Conservation (phyloP, 1,140 invertebrate genomes). For the Achroia grisella region DNA sequence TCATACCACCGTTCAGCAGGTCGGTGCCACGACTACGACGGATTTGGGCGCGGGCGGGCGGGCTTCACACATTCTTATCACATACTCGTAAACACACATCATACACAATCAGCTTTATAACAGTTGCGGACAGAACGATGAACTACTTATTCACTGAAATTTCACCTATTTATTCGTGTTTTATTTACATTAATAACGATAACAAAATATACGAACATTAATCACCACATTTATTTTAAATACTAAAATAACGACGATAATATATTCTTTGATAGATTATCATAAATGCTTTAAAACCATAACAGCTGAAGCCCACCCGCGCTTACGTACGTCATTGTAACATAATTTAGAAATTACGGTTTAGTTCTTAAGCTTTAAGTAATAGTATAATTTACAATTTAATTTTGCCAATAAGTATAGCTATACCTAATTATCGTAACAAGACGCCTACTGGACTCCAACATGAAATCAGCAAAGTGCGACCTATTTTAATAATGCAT, state of each 20-base stretch:
- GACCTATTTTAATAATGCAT: slow-evolving; percentile 1
- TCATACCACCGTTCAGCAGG: slow-evolving; percentile 91
- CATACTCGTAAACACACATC: slow-evolving; percentile 21
- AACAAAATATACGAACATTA: slow-evolving; percentile 14
- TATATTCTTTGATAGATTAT: not conserved
- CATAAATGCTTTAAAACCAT: slow-evolving; percentile 4
- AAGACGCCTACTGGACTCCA: not conserved
- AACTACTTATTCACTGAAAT: slow-evolving; percentile 3
- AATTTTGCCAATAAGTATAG: not conserved
- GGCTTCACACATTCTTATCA: slow-evolving; percentile 30
- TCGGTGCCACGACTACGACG: slow-evolving; percentile 67
- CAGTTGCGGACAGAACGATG: slow-evolving; percentile 7
- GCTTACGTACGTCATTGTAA: slow-evolving; percentile 15
- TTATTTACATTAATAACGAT: not conserved
- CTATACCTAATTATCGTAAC: no score
- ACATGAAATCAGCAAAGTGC: not conserved
- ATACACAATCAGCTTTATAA: slow-evolving; percentile 6
- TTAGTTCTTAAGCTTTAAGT: not conserved
- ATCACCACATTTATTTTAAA: slow-evolving; percentile 9
- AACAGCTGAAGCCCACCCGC: slow-evolving; percentile 47
- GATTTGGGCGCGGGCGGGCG: slow-evolving; percentile 49
- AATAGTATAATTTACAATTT: not conserved
- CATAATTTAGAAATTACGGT: no score
- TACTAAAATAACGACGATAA: not conserved
- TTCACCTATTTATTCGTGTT: slow-evolving; percentile 6